phyloP scores from a whole-genome alignment of 1,140 invertebrate species.

The Drosophila oshimai region DNA sequence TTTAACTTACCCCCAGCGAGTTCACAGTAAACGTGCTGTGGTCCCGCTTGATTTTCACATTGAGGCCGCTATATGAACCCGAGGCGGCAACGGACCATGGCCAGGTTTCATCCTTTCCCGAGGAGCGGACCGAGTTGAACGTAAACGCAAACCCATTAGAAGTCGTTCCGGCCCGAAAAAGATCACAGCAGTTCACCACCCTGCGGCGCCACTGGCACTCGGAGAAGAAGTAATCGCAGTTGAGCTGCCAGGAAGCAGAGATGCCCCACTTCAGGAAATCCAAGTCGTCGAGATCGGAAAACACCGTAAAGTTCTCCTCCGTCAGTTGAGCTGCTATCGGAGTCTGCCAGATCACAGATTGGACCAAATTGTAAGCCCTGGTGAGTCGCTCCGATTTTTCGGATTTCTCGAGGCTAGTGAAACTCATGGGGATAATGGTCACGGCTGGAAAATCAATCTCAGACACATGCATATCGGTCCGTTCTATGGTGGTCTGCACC shows the following conservation, averaged over 20 bases:
- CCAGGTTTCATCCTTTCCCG: conserved; percentile 40
- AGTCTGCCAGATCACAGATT: conserved; percentile 29
- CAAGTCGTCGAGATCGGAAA: conserved; percentile 4
- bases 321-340: neutral
- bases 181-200: conserved; percentile 49
- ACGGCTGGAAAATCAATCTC: conserved; percentile 68
- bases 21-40: conserved; percentile 10
- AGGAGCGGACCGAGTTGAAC: conserved; percentile 29
- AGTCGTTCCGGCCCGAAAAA: conserved; percentile 23
- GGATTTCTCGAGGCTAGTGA: neutral
- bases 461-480: conserved; percentile 70
- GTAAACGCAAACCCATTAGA: conserved; percentile 36
- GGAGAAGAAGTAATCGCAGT: conserved; percentile 46
- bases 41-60: conserved; percentile 34
- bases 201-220: conserved; percentile 56
- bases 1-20: conserved; percentile 40
- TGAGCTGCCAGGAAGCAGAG: conserved; percentile 3
- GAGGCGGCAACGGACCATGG: conserved; percentile 55
- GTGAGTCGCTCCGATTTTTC: neutral
- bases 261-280: neutral
- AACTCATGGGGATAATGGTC: conserved; percentile 56
- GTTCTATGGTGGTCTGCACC: conserved; percentile 73
- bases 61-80: conserved; percentile 39
- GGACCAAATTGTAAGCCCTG: conserved; percentile 29
- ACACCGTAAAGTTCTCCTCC: conserved; percentile 1